Conservation (phyloP, 1,140 invertebrate species). For the Rhyacophila brunnea region DNA sequence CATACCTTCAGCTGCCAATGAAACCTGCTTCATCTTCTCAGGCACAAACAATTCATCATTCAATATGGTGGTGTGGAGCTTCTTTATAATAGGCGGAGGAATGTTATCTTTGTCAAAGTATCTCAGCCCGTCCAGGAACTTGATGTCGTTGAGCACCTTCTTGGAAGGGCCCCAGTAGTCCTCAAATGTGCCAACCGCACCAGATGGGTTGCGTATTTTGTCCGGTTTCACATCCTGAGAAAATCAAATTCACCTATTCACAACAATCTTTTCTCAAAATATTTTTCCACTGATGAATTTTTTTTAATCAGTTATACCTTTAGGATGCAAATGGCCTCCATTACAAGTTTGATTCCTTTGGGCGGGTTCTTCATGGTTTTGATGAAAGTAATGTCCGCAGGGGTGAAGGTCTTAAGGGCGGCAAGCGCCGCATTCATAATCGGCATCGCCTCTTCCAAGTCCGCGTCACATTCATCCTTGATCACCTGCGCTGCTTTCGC, state of each 20-base stretch:
- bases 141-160: constrained; percentile 86
- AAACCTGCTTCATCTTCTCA: constrained; percentile 79
- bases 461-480: constrained; percentile 93
- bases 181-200: constrained; percentile 67
- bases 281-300: not conserved
- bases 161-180: constrained; percentile 95
- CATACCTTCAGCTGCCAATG: constrained; percentile 75
- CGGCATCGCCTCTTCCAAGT: constrained; percentile 90
- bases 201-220: constrained; percentile 74
- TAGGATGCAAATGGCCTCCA: constrained; percentile 95
- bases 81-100: constrained; percentile 76
- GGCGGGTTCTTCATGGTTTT: constrained; percentile 98
- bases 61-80: constrained; percentile 78
- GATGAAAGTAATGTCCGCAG: constrained; percentile 89
- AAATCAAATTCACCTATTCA: too few species aligned
- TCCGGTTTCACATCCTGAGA: constrained; percentile 79
- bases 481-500: constrained; percentile 79
- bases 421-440: constrained; percentile 86
- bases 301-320: constrained; percentile 68
- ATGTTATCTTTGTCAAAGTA: constrained; percentile 94
- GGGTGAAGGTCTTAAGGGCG: constrained; percentile 89
- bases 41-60: constrained; percentile 88
- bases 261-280: constrained; percentile 9
- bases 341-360: constrained; percentile 86
- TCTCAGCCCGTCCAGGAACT: constrained; percentile 81